Percentiles rank a stretch among this genome's conserved stretches.
Evolutionary conservation across 2,113 vertebrate genomes (phyloP).

Genomic region (Cyprichromis sp.): DNA sequence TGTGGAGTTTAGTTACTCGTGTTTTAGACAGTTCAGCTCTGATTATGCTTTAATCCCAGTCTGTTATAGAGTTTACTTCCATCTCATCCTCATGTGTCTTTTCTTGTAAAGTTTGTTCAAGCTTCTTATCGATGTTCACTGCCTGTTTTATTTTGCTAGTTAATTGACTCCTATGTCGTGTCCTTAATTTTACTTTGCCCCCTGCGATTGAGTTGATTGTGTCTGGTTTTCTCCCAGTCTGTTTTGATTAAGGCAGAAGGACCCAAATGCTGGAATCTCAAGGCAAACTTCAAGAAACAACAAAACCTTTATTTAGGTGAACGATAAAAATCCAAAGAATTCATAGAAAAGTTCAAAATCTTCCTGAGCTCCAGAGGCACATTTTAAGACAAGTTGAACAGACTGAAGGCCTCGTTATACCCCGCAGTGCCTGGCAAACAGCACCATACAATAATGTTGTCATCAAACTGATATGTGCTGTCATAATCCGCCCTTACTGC

Average conservation of each 20-base stretch:
- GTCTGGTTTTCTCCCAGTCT: not conserved
- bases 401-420: not conserved
- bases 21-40: not conserved
- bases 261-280: not conserved
- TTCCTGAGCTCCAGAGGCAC: not conserved
- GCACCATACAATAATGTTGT: not conserved
- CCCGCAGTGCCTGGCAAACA: not conserved
- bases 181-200: not conserved
- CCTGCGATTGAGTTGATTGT: not conserved
- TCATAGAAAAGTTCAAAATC: not conserved
- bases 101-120: not conserved
- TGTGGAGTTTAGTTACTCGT: not conserved
- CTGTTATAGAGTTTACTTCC: not conserved
- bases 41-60: not conserved
- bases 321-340: not conserved
- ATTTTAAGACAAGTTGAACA: not conserved
- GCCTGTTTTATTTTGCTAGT: not conserved
- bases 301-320: not conserved
- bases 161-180: not conserved
- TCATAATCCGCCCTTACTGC: not conserved
- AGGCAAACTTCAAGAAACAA: not conserved
- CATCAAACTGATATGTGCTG: not conserved
- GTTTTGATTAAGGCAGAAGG: not conserved
- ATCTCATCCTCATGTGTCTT: not conserved
- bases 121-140: not conserved